Conservation (phyloP, 1,140 invertebrate genomes). For the Philopotamus ludificatus region DNA sequence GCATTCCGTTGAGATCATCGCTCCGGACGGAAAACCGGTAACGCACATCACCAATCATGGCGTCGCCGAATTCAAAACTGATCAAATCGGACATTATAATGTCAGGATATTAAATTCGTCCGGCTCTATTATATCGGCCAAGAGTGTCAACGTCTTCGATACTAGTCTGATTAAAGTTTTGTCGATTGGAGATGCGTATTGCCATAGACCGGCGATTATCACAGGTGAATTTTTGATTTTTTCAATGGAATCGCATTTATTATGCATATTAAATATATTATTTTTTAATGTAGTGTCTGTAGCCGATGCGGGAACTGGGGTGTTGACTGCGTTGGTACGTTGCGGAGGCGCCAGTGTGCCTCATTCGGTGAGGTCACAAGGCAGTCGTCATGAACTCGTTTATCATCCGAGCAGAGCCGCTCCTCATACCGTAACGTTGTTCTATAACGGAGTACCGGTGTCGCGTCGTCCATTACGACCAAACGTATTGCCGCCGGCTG, state of each 20-base stretch:
- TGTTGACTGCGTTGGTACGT: slow-evolving; percentile 73
- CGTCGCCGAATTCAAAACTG: slow-evolving; percentile 57
- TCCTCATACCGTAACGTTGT: slow-evolving; percentile 77
- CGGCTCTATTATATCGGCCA: slow-evolving; percentile 50
- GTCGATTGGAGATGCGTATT: slow-evolving; percentile 76
- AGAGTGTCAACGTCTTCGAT: slow-evolving; percentile 82
- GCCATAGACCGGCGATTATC: slow-evolving; percentile 79
- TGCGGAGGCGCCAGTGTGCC: slow-evolving; percentile 79
- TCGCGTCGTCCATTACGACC: slow-evolving; percentile 57
- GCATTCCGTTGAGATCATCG: slow-evolving; percentile 59
- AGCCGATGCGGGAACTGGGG: slow-evolving; percentile 78
- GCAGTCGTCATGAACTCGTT: slow-evolving; percentile 74
- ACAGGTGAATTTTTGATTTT: slow-evolving; percentile 58
- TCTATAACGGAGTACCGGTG: slow-evolving; percentile 73
- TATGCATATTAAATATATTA: slow-evolving; percentile 3
- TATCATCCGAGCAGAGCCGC: slow-evolving; percentile 81
- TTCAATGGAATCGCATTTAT: slow-evolving; percentile 10
- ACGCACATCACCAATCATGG: slow-evolving; percentile 55
- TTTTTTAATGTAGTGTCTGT: slow-evolving; percentile 58
- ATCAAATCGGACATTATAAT: slow-evolving; percentile 56
- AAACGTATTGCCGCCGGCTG: slow-evolving; percentile 59
- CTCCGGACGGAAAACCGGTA: slow-evolving; percentile 55
- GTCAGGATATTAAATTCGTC: slow-evolving; percentile 51
- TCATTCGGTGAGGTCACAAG: slow-evolving; percentile 71
- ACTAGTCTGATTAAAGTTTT: slow-evolving; percentile 75